Evolutionary conservation across 2,888 invertebrate genomes (phyloP), one percentile per base, ranked within the genome.

Genomic region (Drosophila pseudotalamancana): DNA sequence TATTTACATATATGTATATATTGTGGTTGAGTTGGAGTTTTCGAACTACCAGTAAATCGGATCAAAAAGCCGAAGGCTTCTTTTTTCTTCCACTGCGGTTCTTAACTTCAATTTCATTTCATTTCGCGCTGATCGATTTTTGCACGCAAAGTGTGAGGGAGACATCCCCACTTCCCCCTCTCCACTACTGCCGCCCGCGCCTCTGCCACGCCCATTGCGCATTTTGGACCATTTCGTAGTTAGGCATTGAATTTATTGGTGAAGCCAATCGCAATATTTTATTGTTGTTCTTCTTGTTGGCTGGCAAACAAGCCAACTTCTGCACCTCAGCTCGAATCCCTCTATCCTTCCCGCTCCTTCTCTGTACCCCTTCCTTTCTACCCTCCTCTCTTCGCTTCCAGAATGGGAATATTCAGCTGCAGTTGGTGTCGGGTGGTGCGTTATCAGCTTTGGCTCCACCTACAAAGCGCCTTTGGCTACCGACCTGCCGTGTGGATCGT

Each of bases 111-210:
- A 88, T 88, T 43, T 43, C 25, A 43, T 43, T 86, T 86, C 84
- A 88, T 80, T 85, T 78, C 59, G 74, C 64, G 62, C 84, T 87
- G 88, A 88, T 88, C 89, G 89, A 86, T 88, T 88, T 87, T 83
- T 81, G 84, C 88, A 88, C 82, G 89, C 87, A 86, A 88, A 81
- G 73, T 79, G 87, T 86, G 87, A 79, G 77, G 77, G 79, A 73
- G 72, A 70, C 67, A 54, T 57, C 37, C 21, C 32, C 18, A 9
- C 3, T 9, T 1, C 1, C n/a, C 1, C 4, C 12, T 34, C 32
- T 9, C 12, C 9, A 6, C 25, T 18, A 34, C 32, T 4, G 19
- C 37, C 19, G 12, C 6, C 0, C 12, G 31, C 45, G 31, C 21
- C 32, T 11, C 27, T 46, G 14, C 6, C 32, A 46, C 14, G 18